Evolutionary conservation across 2,797 vertebrate genomes (phyloP).

Genomic region (Sparus aurata): DNA sequence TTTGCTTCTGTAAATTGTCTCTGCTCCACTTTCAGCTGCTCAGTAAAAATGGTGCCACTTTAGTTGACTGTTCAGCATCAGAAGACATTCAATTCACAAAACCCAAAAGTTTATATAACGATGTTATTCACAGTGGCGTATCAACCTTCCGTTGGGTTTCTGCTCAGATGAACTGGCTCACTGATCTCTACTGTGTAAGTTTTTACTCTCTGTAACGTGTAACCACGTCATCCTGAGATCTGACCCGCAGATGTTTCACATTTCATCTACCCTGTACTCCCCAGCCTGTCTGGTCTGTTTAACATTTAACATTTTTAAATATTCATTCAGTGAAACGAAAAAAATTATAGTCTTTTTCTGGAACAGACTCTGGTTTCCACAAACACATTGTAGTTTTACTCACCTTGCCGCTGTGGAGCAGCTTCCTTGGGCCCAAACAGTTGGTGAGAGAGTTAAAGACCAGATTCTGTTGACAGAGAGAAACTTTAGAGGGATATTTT

Average conservation of each 20-base stretch:
- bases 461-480: constrained; percentile 84
- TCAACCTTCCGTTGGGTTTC: constrained; percentile 9
- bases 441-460: constrained; percentile 97
- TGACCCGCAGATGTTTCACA: constrained; percentile 3
- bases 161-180: constrained; percentile 22
- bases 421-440: constrained; percentile 96
- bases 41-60: neutral
- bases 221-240: neutral
- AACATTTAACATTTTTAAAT: constrained; percentile 21
- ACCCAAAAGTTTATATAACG: neutral
- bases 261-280: constrained; percentile 15
- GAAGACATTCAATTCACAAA: neutral
- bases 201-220: constrained; percentile 16
- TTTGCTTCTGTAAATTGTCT: neutral
- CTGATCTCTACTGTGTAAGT: neutral
- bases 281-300: neutral
- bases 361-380: neutral
- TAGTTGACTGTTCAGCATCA: constrained; percentile 1
- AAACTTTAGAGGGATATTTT: neutral
- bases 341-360: neutral
- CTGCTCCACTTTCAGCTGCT: neutral
- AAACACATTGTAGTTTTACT: constrained; percentile 7
- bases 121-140: neutral
- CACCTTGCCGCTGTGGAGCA: constrained; percentile 94
- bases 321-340: constrained; percentile 9